Conservation (phyloP, 2,113 vertebrate species). For the Otis tarda region DNA sequence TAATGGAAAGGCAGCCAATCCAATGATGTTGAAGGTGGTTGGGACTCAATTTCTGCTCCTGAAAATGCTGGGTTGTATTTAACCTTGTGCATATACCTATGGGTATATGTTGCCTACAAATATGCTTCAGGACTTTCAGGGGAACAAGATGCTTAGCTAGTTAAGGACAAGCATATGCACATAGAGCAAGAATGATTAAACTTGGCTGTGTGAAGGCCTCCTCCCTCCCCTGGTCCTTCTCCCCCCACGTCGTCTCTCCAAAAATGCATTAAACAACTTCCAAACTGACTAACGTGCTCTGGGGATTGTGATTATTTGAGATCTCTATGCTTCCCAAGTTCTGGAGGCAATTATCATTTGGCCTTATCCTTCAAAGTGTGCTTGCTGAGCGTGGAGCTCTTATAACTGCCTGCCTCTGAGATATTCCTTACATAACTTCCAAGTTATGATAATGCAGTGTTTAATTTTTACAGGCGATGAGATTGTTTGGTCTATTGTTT, state of each 20-base stretch:
- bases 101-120: neutral
- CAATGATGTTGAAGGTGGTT: neutral
- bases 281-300: slow-evolving; percentile 37
- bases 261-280: slow-evolving; percentile 24
- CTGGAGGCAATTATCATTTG: slow-evolving; percentile 67
- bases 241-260: neutral
- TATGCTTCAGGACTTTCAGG: neutral
- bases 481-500: slow-evolving; percentile 60
- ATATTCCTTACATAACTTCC: slow-evolving; percentile 63
- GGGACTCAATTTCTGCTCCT: neutral
- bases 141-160: neutral
- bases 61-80: neutral
- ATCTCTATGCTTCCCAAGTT: slow-evolving; percentile 24
- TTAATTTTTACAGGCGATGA: slow-evolving; percentile 64
- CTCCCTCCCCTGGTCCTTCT: neutral
- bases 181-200: slow-evolving; percentile 23
- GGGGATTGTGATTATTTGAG: slow-evolving; percentile 51
- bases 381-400: slow-evolving; percentile 25
- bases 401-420: slow-evolving; percentile 1
- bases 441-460: slow-evolving; percentile 62
- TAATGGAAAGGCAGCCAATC: neutral
- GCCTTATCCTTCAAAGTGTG: slow-evolving; percentile 42
- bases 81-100: neutral
- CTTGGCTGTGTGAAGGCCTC: neutral
- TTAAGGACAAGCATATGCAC: neutral